These are phyloP conservation scores for Colistium nudipinnis DNA, from an alignment of 2,113 vertebrate genomes.

Conservation along the genomic window DNA sequence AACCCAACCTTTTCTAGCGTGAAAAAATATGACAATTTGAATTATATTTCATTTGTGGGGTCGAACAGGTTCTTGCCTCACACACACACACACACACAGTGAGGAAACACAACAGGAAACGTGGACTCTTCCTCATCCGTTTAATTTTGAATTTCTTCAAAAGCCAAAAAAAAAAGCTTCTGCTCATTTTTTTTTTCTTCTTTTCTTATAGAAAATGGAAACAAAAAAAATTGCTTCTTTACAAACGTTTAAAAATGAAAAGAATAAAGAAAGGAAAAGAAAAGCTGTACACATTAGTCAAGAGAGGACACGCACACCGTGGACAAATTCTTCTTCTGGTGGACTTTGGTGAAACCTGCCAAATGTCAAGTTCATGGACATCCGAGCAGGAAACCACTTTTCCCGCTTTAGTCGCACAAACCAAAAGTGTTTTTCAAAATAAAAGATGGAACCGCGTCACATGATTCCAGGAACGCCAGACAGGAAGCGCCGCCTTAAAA, in stretches of 20 bases:
- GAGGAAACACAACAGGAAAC: not conserved
- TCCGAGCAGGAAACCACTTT: not conserved
- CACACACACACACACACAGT: not conserved
- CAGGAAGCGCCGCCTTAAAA: too few relatives aligned
- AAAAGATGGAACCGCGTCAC: too few relatives aligned
- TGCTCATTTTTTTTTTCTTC: slow-evolving; percentile 15
- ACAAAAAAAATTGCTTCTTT: slow-evolving; percentile 36
- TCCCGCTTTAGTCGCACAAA: slow-evolving; percentile 4
- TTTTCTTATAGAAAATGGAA: slow-evolving; percentile 63
- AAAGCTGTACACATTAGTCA: slow-evolving; percentile 49
- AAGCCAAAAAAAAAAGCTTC: slow-evolving; percentile 47
- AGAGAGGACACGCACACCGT: not conserved
- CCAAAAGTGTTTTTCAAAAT: too few relatives aligned
- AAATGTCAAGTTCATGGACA: slow-evolving; percentile 25
- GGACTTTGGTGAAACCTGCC: slow-evolving; percentile 1
- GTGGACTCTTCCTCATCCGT: slow-evolving; percentile 17
- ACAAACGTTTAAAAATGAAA: slow-evolving; percentile 68
- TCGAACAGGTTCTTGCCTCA: too few relatives aligned
- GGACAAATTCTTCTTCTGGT: not conserved
- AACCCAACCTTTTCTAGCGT: too few relatives aligned
- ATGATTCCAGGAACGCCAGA: too few relatives aligned
- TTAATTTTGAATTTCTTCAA: slow-evolving; percentile 51
- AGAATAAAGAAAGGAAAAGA: slow-evolving; percentile 1
- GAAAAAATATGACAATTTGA: too few relatives aligned
- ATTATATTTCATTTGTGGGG: too few relatives aligned